phyloP scores from a whole-genome alignment of 2,113 vertebrate genomes.

The Cynoglossus semilaevis region DNA sequence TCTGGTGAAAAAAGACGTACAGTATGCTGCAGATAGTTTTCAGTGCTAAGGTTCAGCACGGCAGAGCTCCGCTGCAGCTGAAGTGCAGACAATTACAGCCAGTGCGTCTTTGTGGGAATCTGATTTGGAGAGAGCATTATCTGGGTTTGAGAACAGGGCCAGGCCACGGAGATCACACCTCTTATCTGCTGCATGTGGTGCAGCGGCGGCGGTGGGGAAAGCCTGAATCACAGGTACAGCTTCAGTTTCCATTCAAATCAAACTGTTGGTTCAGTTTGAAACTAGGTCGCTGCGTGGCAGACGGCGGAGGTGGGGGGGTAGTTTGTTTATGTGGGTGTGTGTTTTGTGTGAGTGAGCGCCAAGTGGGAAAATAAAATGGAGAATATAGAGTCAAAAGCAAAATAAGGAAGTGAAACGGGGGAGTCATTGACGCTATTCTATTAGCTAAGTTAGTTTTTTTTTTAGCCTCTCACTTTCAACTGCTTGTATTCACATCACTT shows the following conservation, averaged over 20 bases:
- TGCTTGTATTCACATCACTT: constrained; percentile 16
- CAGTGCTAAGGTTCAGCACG: constrained; percentile 54
- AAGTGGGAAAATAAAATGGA: constrained; percentile 17
- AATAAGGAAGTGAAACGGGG: background rate
- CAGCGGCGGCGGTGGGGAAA: constrained; percentile 21
- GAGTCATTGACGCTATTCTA: constrained; percentile 20
- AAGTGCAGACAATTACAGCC: constrained; percentile 66
- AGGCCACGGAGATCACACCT: constrained; percentile 56
- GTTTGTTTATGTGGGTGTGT: constrained; percentile 36
- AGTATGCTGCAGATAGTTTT: constrained; percentile 32
- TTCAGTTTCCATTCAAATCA: constrained; percentile 51
- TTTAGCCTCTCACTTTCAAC: constrained; percentile 11
- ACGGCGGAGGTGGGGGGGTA: constrained; percentile 11
- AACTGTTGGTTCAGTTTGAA: constrained; percentile 50
- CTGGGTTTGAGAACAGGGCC: constrained; percentile 64
- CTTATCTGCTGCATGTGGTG: constrained; percentile 35
- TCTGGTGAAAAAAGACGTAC: constrained; percentile 20
- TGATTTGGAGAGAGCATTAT: constrained; percentile 60
- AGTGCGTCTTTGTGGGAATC: constrained; percentile 50
- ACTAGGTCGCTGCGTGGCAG: constrained; percentile 59
- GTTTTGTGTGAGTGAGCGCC: constrained; percentile 8
- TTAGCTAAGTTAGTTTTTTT: constrained; percentile 35
- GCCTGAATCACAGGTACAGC: constrained; percentile 38
- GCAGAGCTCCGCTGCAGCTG: constrained; percentile 50
- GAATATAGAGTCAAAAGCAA: background rate